phyloP scores from a whole-genome alignment of 1,140 invertebrate species.

The Aporrectodea caliginosa region DNA sequence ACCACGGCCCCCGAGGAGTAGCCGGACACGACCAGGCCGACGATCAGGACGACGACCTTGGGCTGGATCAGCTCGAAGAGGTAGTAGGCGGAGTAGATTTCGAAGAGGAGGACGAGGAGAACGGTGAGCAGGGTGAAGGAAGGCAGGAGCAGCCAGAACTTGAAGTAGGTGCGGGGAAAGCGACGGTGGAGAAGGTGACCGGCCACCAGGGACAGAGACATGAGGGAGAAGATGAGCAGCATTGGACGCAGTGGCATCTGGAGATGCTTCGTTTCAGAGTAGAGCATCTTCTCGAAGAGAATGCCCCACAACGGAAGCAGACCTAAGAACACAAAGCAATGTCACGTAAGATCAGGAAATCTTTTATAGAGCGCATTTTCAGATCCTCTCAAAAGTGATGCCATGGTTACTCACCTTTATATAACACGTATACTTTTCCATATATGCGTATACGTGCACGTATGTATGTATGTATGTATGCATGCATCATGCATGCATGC shows the following conservation, averaged over 20 bases:
- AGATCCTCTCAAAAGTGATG: too few relatives aligned
- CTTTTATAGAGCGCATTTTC: too few relatives aligned
- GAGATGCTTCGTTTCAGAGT: not conserved
- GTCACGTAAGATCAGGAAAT: too few relatives aligned
- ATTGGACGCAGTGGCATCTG: constrained; percentile 19
- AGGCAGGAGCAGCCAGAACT: constrained; percentile 13
- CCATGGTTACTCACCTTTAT: too few relatives aligned
- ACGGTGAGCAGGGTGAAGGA: constrained; percentile 10
- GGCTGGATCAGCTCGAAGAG: constrained; percentile 2
- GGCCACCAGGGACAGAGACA: not conserved
- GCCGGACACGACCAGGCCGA: constrained; percentile 4
- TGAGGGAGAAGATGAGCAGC: constrained; percentile 15
- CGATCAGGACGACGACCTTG: not conserved
- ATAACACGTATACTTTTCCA: too few relatives aligned
- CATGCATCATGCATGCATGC: too few relatives aligned
- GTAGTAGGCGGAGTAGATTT: not conserved
- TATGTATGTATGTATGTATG: too few relatives aligned
- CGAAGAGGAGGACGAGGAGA: constrained; percentile 1
- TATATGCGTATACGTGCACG: too few relatives aligned
- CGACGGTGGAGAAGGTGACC: constrained; percentile 16
- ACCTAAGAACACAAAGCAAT: constrained; percentile 12
- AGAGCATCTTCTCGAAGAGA: constrained; percentile 21
- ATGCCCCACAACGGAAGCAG: constrained; percentile 26
- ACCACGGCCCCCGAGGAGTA: constrained; percentile 1
- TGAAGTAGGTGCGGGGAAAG: not conserved